phyloP scores from a whole-genome alignment of 2,888 invertebrate genomes.

The Stictocephala bisonia region DNA sequence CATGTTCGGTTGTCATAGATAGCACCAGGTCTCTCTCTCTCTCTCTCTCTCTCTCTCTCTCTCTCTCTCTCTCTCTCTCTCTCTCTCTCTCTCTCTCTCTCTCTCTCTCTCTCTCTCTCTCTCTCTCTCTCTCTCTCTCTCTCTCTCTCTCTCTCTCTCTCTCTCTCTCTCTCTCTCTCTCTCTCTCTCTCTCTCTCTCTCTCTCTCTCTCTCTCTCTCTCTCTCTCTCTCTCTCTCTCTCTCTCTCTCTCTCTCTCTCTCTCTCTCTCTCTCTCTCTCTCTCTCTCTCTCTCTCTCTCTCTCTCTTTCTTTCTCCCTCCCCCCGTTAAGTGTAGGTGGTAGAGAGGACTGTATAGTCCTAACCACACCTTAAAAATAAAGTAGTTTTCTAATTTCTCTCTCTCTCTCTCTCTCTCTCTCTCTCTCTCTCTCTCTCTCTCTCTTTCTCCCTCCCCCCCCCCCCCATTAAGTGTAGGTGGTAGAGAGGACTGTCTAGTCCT shows the following conservation, averaged over 20 bases:
- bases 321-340: no score
- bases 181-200: background rate
- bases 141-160: background rate
- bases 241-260: background rate
- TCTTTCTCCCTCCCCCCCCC: background rate
- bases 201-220: background rate
- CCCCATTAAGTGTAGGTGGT: no score
- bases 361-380: no score
- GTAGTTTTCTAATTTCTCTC: background rate
- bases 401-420: conserved; percentile 1
- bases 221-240: background rate
- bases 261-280: background rate
- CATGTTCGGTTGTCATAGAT: no score
- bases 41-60: background rate
- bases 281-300: background rate
- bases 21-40: no score
- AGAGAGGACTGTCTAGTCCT: no score
- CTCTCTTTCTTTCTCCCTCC: background rate
- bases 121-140: background rate
- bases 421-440: background rate
- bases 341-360: no score
- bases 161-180: background rate
- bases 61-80: background rate
- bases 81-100: background rate
- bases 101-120: background rate